These are phyloP conservation scores for Platanista minor DNA, from an alignment of 2,113 vertebrate genomes.

Conservation along the genomic window DNA sequence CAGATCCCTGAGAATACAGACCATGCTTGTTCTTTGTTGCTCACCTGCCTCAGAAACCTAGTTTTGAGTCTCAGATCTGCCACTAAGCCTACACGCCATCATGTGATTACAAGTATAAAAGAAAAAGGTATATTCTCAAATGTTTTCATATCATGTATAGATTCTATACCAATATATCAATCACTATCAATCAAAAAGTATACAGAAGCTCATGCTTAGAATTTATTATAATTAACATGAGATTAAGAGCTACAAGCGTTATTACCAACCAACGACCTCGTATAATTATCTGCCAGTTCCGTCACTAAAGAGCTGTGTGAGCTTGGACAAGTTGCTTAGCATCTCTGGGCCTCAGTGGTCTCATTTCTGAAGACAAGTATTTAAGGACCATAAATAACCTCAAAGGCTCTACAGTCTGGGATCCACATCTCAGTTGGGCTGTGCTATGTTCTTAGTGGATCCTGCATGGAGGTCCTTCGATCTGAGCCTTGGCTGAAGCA, in stretches of 20 bases:
- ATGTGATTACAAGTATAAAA: background rate
- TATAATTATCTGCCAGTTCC: background rate
- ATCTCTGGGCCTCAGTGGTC: background rate
- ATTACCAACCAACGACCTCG: background rate
- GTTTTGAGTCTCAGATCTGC: background rate
- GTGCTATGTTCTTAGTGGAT: background rate
- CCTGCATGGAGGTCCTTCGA: background rate
- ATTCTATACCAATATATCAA: background rate
- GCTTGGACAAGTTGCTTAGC: background rate
- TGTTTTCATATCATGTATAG: background rate
- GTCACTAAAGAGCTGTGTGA: background rate
- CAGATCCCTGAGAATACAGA: too few relatives aligned
- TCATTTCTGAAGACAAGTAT: background rate
- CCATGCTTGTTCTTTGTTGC: accelerated
- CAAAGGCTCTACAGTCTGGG: background rate
- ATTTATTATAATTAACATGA: too few relatives aligned
- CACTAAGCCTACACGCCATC: background rate
- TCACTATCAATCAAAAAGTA: background rate
- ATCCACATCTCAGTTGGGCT: background rate
- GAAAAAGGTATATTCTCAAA: background rate
- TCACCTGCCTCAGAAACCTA: background rate
- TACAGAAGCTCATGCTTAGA: background rate
- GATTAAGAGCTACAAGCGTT: background rate
- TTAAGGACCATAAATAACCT: background rate
- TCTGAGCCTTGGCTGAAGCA: background rate